These are phyloP conservation scores for Vireo griseus DNA, from an alignment of 2,797 vertebrate genomes.

Conservation along the genomic window DNA sequence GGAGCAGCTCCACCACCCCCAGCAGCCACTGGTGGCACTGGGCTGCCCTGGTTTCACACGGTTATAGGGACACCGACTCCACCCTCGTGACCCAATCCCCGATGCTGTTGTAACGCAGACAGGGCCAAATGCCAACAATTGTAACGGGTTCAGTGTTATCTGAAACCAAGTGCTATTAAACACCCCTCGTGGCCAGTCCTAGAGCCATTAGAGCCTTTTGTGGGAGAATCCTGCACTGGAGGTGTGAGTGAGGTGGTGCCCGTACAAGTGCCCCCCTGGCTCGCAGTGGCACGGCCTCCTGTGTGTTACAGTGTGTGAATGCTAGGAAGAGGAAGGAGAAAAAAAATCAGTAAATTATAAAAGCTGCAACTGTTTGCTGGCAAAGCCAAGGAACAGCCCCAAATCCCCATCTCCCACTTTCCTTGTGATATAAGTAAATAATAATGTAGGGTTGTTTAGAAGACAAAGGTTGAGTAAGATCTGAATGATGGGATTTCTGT, in stretches of 20 bases:
- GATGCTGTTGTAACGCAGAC: neutral
- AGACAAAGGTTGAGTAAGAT: neutral
- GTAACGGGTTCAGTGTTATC: neutral
- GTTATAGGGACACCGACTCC: neutral
- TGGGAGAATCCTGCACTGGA: neutral
- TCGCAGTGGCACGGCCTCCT: fast-evolving
- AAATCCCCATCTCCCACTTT: neutral
- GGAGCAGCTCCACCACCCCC: fast-evolving
- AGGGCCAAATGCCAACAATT: neutral
- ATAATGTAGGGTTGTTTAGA: neutral
- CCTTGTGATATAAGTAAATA: neutral
- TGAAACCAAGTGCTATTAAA: neutral
- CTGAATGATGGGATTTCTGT: neutral
- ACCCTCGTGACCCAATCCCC: neutral
- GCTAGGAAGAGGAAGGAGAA: neutral
- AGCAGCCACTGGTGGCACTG: neutral
- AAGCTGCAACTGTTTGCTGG: neutral
- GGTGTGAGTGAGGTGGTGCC: neutral
- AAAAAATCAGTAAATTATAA: neutral
- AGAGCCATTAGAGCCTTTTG: neutral
- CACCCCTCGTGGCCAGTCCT: neutral
- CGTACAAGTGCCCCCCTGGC: neutral
- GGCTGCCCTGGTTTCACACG: neutral
- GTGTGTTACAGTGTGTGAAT: fast-evolving
- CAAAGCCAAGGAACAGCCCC: neutral